Conservation (phyloP, 2,888 invertebrate species). For the Chelonus formosanus region DNA sequence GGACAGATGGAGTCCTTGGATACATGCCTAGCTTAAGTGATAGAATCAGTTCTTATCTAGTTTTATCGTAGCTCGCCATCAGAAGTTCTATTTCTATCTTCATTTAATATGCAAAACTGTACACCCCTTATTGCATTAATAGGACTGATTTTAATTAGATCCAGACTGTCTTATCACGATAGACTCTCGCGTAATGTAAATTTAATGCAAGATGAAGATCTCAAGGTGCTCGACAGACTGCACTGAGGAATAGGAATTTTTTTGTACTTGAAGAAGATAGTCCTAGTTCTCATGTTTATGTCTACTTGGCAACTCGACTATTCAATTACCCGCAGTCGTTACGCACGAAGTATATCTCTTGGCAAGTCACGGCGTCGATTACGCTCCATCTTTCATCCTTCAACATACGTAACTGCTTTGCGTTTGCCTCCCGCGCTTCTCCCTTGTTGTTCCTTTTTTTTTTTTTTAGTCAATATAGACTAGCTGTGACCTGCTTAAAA, state of each 20-base stretch:
- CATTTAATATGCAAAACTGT: not conserved
- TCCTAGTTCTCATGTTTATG: conserved; percentile 4
- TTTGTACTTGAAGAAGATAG: not conserved
- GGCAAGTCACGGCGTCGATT: conserved; percentile 32
- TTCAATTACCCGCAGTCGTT: conserved; percentile 34
- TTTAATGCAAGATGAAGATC: conserved; percentile 28
- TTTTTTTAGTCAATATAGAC: not conserved
- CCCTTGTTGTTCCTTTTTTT: conserved; percentile 9
- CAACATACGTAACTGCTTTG: conserved; percentile 25
- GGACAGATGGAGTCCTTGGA: conserved; percentile 50
- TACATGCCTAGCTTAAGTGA: conserved; percentile 25
- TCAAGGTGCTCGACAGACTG: conserved; percentile 11
- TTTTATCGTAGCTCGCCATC: conserved; percentile 37
- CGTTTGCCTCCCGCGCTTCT: conserved; percentile 5
- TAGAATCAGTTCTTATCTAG: conserved; percentile 43
- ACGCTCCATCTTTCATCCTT: conserved; percentile 35
- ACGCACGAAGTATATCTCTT: conserved; percentile 27
- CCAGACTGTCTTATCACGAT: conserved; percentile 21
- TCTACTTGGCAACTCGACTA: conserved; percentile 6
- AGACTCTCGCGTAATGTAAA: conserved; percentile 23
- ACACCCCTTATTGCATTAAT: not conserved
- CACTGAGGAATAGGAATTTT: not conserved
- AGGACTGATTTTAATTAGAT: conserved; percentile 21
- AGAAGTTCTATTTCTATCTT: conserved; percentile 1
- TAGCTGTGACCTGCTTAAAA: no score